Evolutionary conservation across 2,888 invertebrate genomes (phyloP).

Genomic region (Agrotis ipsilon): DNA sequence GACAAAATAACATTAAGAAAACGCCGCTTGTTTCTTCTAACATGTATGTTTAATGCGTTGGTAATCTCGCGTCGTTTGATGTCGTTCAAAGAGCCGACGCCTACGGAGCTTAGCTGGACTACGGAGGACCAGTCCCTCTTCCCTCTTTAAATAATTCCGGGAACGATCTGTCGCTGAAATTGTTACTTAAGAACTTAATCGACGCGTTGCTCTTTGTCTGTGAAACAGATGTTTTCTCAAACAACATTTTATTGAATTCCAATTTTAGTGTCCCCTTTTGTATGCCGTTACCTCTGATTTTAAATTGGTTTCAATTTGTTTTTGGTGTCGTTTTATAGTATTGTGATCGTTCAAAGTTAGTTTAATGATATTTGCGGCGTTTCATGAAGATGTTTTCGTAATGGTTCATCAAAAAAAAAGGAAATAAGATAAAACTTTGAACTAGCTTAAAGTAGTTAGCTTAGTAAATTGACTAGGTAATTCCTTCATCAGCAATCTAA

Average conservation of each 20-base stretch:
- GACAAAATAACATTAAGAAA: slow-evolving; percentile 86
- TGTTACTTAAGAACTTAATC: slow-evolving; percentile 83
- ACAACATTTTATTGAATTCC: slow-evolving; percentile 73
- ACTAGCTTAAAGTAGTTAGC: too few relatives aligned
- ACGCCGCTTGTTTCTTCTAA: slow-evolving; percentile 79
- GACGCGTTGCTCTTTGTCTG: slow-evolving; percentile 78
- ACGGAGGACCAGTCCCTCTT: slow-evolving; percentile 48
- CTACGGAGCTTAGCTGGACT: slow-evolving; percentile 80
- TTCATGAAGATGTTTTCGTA: not conserved
- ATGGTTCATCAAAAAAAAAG: not conserved
- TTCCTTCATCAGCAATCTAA: too few relatives aligned
- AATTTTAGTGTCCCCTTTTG: slow-evolving; percentile 64
- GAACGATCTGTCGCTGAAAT: slow-evolving; percentile 80
- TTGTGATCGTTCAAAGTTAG: slow-evolving; percentile 13
- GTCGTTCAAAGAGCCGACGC: slow-evolving; percentile 79
- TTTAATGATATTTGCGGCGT: slow-evolving; percentile 3
- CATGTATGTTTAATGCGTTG: slow-evolving; percentile 87
- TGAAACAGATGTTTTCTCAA: slow-evolving; percentile 73
- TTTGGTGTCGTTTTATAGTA: slow-evolving; percentile 36
- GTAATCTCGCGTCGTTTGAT: slow-evolving; percentile 85
- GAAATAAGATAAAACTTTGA: not conserved
- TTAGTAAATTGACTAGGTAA: not conserved
- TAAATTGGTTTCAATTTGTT: slow-evolving; percentile 54
- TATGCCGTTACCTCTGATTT: slow-evolving; percentile 62
- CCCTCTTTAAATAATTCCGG: slow-evolving; percentile 79